Conservation (phyloP, 2,797 vertebrate species). For the Salarias fasciatus region DNA sequence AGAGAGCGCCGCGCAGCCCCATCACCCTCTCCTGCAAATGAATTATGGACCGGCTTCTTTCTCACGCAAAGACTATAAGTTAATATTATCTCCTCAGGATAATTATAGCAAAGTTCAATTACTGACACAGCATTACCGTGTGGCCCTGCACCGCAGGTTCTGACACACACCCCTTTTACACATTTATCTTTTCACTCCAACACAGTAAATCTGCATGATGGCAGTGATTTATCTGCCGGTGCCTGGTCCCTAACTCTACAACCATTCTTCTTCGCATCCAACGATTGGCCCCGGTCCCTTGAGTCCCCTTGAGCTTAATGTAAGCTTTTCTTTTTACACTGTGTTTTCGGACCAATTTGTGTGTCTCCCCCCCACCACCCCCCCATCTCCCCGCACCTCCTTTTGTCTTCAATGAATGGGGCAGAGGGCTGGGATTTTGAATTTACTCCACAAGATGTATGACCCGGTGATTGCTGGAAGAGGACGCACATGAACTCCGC, state of each 20-base stretch:
- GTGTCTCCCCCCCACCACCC: slow-evolving; percentile 54
- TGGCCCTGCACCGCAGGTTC: slow-evolving; percentile 86
- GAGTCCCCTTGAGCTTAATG: slow-evolving; percentile 91
- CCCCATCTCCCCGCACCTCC: slow-evolving; percentile 62
- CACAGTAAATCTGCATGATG: slow-evolving; percentile 92
- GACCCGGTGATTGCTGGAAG: slow-evolving; percentile 71
- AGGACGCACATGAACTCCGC: slow-evolving; percentile 66
- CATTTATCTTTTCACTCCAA: slow-evolving; percentile 96
- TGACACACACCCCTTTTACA: slow-evolving; percentile 87
- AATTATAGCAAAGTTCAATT: slow-evolving; percentile 99
- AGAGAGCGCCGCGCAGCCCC: slow-evolving; percentile 71
- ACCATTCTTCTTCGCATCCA: slow-evolving; percentile 87
- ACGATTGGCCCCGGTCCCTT: slow-evolving; percentile 86
- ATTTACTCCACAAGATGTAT: slow-evolving; percentile 83
- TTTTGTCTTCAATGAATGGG: slow-evolving; percentile 83
- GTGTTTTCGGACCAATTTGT: slow-evolving; percentile 87
- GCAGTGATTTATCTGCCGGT: slow-evolving; percentile 92
- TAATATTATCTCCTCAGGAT: slow-evolving; percentile 99
- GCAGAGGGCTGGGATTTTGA: slow-evolving; percentile 76
- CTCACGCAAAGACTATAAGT: slow-evolving; percentile 91
- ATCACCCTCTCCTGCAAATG: slow-evolving; percentile 87
- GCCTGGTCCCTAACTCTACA: slow-evolving; percentile 74
- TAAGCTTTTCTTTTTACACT: slow-evolving; percentile 87
- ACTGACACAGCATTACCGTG: slow-evolving; percentile 91
- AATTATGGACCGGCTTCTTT: slow-evolving; percentile 90